A percentile compares a stretch with the other conserved stretches of the same genome.
Evolutionary conservation across 1,140 invertebrate genomes (phyloP).

Genomic region (Panulirus ornatus): DNA sequence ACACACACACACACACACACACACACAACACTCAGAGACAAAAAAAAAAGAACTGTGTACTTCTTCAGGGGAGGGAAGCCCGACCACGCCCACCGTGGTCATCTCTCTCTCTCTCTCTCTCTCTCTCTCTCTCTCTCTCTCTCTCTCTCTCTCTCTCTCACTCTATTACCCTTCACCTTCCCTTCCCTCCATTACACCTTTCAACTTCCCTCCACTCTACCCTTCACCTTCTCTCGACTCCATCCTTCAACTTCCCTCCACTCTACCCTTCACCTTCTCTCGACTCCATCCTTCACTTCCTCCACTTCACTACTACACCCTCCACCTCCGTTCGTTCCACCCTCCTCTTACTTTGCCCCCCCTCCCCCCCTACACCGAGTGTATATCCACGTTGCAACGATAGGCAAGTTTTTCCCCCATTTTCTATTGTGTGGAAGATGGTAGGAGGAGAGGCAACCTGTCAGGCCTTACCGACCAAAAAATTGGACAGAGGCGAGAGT

Average conservation of each 20-base stretch:
- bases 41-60: no score
- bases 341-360: no score
- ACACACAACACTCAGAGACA: no score
- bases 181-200: neutral
- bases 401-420: no score
- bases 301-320: neutral
- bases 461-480: no score
- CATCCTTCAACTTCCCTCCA: neutral
- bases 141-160: neutral
- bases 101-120: neutral
- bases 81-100: neutral
- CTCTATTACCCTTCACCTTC: neutral
- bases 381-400: no score
- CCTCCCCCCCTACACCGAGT: no score
- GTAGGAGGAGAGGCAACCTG: no score
- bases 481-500: neutral
- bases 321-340: neutral
- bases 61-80: no score
- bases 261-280: neutral
- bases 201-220: neutral
- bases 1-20: no score
- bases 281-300: neutral
- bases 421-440: no score
- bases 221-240: neutral
- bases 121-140: slow-evolving; percentile 6